Base-by-base conservation (phyloP, 2,113 vertebrate genomes). In the Gorsachius goisagi region DNA sequence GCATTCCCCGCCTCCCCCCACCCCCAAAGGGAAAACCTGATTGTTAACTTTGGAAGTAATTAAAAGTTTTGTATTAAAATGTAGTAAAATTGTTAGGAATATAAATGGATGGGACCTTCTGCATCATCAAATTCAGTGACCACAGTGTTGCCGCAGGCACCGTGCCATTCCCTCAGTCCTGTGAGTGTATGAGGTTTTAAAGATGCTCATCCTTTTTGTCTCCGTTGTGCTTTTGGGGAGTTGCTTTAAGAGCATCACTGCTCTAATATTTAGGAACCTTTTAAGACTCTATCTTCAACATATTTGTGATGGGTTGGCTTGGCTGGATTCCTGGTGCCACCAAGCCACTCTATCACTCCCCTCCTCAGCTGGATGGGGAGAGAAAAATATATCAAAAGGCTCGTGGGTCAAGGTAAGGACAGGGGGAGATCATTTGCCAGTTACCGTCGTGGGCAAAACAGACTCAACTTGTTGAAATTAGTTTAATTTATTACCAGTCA, bases 121-220 rank as follows among this genome's bases (percentile, higher is more conserved):
- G 22, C 6, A 3, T 67, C 12, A 32, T 80, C n/a, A 33, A 32
- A 32, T 28, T 44, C 45, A 35, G 66, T 53, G 74, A 60, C 32
- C 13, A 27, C 9, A 15, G 30, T 53, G 33, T 76, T 77, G 53
- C 62, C 35, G 39, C 26, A 47, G 73, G 9, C 20, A 41, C 50
- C 0, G 0, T 59, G 20, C 63, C 13, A 22, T 44, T 63, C 22
- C 9, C 8, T 89, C 27, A 1, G 32, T 67, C 26, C 28, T 84
- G 2, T 13, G 27, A 75, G 24, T 3, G 8, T 53, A 17, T 63
- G 33, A 47, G 39, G 7, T 89, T 85, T 39, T 75, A n/a, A 82
- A 87, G 30, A 53, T 85, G 45, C 10, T 78, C 1, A 2, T 44
- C n/a, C 39, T 64, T 81, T 80, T 72, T 75, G n/a, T 19, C 27